Percentiles rank a stretch among this genome's conserved stretches.
These are phyloP conservation scores for Strix occidentalis DNA, from an alignment of 2,797 vertebrate genomes.

Conservation along the genomic window DNA sequence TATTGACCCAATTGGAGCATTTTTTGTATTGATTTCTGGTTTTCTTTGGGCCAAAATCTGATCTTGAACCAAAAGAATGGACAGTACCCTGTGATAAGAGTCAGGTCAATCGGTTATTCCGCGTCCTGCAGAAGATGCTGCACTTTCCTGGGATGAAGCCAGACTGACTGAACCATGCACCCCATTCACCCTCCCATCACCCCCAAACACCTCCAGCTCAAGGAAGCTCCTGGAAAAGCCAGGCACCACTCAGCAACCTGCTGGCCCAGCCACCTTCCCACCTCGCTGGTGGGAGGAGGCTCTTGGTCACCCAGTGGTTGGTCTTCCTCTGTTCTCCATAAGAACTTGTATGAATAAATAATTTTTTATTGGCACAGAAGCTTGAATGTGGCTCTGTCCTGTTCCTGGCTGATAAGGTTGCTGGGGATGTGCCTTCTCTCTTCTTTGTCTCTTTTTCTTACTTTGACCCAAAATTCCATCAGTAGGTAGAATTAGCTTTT, in stretches of 20 bases:
- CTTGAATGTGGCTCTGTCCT: background rate
- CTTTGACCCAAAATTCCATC: background rate
- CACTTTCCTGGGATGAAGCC: background rate
- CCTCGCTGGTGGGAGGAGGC: background rate
- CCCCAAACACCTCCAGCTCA: background rate
- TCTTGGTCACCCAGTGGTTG: background rate
- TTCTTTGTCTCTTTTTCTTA: background rate
- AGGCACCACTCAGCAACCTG: background rate
- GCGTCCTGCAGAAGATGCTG: background rate
- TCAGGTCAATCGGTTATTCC: background rate
- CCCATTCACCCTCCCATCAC: background rate
- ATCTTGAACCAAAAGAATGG: background rate
- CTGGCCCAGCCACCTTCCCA: background rate
- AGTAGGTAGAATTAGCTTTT: background rate
- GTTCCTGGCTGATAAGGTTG: background rate
- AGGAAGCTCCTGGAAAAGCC: background rate
- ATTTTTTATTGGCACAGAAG: background rate
- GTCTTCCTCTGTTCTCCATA: background rate
- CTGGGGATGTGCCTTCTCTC: background rate
- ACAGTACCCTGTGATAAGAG: background rate
- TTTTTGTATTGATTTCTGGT: background rate
- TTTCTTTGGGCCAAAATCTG: background rate
- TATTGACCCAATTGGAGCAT: background rate
- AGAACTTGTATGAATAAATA: slow-evolving; percentile 4
- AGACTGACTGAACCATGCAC: background rate